phyloP scores from a whole-genome alignment of 2,797 vertebrate species.

The Etheostoma perlongum region DNA sequence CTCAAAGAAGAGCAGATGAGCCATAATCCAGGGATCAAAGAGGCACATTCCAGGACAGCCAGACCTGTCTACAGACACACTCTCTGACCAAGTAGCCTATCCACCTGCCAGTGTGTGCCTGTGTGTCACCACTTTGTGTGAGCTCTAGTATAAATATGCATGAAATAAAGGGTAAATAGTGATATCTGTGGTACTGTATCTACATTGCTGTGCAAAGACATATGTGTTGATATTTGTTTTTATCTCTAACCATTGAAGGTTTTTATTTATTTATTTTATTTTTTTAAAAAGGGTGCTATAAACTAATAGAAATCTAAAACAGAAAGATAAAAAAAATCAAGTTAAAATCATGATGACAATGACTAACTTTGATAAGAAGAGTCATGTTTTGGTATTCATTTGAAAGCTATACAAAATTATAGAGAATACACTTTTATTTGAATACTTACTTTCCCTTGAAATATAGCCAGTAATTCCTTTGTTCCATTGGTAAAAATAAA shows the following conservation, averaged over 20 bases:
- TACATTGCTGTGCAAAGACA: not conserved
- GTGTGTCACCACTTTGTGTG: conserved; percentile 25
- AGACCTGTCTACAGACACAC: conserved; percentile 51
- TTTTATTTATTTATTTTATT: no score
- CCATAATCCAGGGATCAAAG: conserved; percentile 81
- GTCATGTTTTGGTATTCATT: not conserved
- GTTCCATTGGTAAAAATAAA: not conserved
- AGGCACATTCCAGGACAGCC: conserved; percentile 65
- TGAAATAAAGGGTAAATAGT: not conserved
- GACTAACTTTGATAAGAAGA: not conserved
- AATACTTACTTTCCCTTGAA: not conserved
- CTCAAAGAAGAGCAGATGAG: conserved; percentile 67
- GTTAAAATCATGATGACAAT: not conserved
- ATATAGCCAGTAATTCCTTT: not conserved
- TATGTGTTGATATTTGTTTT: not conserved
- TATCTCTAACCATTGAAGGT: no score
- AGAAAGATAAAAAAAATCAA: not conserved
- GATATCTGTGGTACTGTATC: not conserved
- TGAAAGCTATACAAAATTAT: not conserved
- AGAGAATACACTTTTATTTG: not conserved
- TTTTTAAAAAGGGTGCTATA: not conserved
- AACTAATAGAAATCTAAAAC: not conserved
- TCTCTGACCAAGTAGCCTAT: conserved; percentile 36
- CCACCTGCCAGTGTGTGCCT: conserved; percentile 35
- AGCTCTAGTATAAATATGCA: not conserved